phyloP scores from a whole-genome alignment of 2,113 vertebrate genomes.

The Scartelaos histophorus region DNA sequence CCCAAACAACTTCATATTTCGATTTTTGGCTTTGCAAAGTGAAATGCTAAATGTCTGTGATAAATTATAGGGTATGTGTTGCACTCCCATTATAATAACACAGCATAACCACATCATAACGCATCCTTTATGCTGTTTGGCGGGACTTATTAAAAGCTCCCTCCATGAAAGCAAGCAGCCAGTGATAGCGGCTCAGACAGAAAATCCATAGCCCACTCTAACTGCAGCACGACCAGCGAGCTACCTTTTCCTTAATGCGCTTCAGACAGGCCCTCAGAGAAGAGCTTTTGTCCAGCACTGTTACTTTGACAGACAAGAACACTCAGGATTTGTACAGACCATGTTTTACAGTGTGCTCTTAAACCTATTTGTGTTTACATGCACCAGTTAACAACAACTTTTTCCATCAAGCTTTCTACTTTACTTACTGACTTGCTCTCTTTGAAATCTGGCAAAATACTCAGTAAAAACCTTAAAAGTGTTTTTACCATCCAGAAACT shows the following conservation, averaged over 20 bases:
- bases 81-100: constrained; percentile 47
- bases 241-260: constrained; percentile 38
- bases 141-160: constrained; percentile 59
- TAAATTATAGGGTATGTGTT: constrained; percentile 47
- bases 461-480: not conserved
- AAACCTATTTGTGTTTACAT: constrained; percentile 48
- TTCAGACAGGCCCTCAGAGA: constrained; percentile 46
- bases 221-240: constrained; percentile 26
- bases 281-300: constrained; percentile 45
- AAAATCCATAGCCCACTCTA: constrained; percentile 58
- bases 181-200: constrained; percentile 44
- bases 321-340: constrained; percentile 13
- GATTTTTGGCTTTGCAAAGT: constrained; percentile 27
- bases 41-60: constrained; percentile 45
- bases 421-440: constrained; percentile 8
- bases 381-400: constrained; percentile 45
- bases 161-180: constrained; percentile 43
- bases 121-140: constrained; percentile 44
- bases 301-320: constrained; percentile 43
- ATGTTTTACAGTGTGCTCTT: constrained; percentile 34
- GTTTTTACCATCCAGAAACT: no score
- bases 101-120: constrained; percentile 53
- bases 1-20: constrained; percentile 40
- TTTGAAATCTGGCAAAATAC: not conserved
- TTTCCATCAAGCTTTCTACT: not conserved